phyloP scores from a whole-genome alignment of 2,797 vertebrate species.

The Leptatherina wallacei region DNA sequence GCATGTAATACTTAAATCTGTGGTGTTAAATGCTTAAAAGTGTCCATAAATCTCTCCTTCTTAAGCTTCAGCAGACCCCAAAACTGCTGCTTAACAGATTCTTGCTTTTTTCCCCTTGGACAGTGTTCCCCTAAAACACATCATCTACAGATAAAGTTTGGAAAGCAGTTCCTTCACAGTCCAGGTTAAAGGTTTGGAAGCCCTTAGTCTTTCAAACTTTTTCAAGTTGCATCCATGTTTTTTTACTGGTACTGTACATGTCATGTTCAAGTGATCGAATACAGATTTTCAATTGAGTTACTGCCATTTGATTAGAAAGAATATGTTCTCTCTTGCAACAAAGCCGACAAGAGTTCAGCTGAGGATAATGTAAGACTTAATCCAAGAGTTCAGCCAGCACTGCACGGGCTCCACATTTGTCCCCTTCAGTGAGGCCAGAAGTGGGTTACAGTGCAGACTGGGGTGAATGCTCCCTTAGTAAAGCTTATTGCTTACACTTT shows the following conservation, averaged over 20 bases:
- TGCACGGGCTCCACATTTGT: conserved; percentile 48
- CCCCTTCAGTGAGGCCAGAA: conserved; percentile 48
- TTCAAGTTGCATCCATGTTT: background rate
- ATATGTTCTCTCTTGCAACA: conserved; percentile 27
- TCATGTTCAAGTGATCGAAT: conserved; percentile 15
- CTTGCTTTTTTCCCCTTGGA: background rate
- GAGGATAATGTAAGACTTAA: conserved; percentile 62
- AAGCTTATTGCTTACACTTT: conserved; percentile 13
- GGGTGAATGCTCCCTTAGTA: conserved; percentile 21
- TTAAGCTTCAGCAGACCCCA: background rate
- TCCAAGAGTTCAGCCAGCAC: conserved; percentile 63
- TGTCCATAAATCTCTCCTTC: background rate
- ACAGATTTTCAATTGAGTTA: conserved; percentile 27
- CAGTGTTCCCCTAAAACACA: background rate
- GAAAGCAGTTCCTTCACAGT: background rate
- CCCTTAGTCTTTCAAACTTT: background rate
- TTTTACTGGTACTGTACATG: background rate
- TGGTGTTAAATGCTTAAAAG: background rate
- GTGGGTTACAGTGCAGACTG: conserved; percentile 33
- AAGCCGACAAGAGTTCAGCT: conserved; percentile 64
- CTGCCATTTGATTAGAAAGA: conserved; percentile 18
- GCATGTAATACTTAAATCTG: background rate
- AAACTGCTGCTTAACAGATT: background rate
- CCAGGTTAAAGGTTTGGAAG: background rate
- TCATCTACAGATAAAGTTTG: conserved; percentile 4